Evolutionary conservation across 2,797 vertebrate genomes (phyloP).

Genomic region (Threskiornis aethiopicus): DNA sequence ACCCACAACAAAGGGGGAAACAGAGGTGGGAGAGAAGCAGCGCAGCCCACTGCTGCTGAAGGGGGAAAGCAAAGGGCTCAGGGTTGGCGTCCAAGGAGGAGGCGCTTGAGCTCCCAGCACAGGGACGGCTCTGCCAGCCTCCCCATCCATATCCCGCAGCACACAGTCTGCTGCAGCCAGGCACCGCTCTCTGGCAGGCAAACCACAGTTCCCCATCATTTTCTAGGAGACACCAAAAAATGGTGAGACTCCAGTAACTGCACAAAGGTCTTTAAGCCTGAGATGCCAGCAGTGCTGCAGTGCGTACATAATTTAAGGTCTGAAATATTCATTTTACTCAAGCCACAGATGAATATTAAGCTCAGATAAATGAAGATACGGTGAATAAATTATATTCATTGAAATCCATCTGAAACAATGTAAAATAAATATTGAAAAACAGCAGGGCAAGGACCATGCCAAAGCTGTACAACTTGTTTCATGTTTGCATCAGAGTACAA

Average conservation of each 20-base stretch:
- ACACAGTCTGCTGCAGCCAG: neutral
- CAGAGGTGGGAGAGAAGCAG: neutral
- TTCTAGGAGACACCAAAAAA: neutral
- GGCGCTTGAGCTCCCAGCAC: neutral
- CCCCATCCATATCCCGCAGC: fast-evolving
- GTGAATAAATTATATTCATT: neutral
- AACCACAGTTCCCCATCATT: neutral
- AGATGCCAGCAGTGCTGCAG: neutral
- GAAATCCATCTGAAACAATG: neutral
- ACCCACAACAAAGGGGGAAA: neutral
- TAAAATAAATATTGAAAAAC: neutral
- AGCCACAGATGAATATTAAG: neutral
- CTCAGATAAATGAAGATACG: neutral
- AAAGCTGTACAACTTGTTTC: neutral
- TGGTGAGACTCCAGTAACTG: neutral
- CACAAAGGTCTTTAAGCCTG: neutral
- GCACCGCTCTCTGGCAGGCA: neutral
- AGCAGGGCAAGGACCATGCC: neutral
- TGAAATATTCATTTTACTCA: constrained; percentile 22
- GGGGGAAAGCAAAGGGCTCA: neutral
- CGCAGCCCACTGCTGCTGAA: neutral
- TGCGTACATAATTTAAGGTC: neutral
- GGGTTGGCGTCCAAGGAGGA: fast-evolving
- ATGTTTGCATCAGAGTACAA: neutral
- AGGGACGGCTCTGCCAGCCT: neutral